These are phyloP conservation scores for Villa cingulata DNA, from an alignment of 2,888 invertebrate species.

Conservation along the genomic window DNA sequence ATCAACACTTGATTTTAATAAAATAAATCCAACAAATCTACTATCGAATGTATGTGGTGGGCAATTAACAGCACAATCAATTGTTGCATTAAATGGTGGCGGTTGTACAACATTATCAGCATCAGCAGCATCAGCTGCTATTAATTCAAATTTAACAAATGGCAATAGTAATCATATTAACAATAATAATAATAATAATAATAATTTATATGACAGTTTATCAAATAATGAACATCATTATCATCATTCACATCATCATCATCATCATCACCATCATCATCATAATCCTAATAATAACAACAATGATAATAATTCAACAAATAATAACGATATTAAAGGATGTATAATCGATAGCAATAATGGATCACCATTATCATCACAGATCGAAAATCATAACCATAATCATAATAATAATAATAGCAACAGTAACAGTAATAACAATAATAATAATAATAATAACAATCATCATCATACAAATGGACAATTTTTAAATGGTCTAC, in stretches of 20 bases:
- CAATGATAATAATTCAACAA: neutral
- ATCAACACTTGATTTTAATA: no score
- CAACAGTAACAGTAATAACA: no score
- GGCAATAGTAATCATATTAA: slow-evolving; percentile 24
- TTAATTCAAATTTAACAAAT: neutral
- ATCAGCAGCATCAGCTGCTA: no score
- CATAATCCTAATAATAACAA: neutral
- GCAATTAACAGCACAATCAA: no score
- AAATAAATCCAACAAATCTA: neutral
- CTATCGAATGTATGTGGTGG: no score
- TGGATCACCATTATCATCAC: no score
- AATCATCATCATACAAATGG: slow-evolving; percentile 15
- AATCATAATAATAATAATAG: slow-evolving; percentile 17
- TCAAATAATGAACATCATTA: neutral
- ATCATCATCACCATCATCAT: neutral
- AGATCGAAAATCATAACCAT: neutral
- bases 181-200: slow-evolving; percentile 12
- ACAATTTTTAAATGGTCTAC: slow-evolving; percentile 15
- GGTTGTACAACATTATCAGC: no score
- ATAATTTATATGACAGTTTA: neutral
- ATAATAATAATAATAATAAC: no score
- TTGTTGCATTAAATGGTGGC: no score
- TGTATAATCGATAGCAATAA: neutral
- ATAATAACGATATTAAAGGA: neutral
- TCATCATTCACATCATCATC: neutral